Base-by-base conservation (phyloP, 2,797 vertebrate genomes). In the Hydrophis major region DNA sequence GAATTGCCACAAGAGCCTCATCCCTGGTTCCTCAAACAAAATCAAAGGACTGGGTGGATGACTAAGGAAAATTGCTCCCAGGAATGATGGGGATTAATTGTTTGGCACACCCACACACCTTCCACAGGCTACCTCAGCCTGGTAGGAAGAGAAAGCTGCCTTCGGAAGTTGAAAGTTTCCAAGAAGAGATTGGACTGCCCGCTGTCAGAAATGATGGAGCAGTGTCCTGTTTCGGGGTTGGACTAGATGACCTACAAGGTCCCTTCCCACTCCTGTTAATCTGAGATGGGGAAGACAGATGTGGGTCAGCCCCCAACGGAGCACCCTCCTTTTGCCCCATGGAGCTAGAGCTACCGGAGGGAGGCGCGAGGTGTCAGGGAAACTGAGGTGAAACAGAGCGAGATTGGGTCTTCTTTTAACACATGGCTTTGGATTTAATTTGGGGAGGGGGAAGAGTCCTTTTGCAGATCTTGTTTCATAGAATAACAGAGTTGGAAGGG, bases 381-480 rank as follows among this genome's bases (percentile, higher is more conserved):
- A 42, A 78, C 2, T 3, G 2, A 74, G 32, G 16, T 8, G 69
- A 4, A 8, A 37, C 18, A 11, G 6, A 22, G 18, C 1, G 32
- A 8, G 7, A 4, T 42, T 78, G 42, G 1, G 2, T 4, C 6
- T 20, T 69, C 13, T 32, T 74, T 37, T 18, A 37, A 8, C 6
- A 37, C 32, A 20, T 20, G 32, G 6, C 6, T 20, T 20, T 37
- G 18, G 69, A 37, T 74, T 37, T 20, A 37, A 74, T 20, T 16
- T 0, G 1, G 6, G 16, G 32, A 5, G 7, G 6, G 2, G 2
- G 6, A 6, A 50, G 50, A 53, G 50, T 53, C 8, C 18, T 37
- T 74, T 74, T 0, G 0, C 16, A 74, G 6, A 8, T 20, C 66
- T 50, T 50, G 6, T 50, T 50, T 50, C 50, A 8, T 50, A 50